Conservation (phyloP, 1,140 invertebrate species). For the Aphelenchoides fujianensis region DNA sequence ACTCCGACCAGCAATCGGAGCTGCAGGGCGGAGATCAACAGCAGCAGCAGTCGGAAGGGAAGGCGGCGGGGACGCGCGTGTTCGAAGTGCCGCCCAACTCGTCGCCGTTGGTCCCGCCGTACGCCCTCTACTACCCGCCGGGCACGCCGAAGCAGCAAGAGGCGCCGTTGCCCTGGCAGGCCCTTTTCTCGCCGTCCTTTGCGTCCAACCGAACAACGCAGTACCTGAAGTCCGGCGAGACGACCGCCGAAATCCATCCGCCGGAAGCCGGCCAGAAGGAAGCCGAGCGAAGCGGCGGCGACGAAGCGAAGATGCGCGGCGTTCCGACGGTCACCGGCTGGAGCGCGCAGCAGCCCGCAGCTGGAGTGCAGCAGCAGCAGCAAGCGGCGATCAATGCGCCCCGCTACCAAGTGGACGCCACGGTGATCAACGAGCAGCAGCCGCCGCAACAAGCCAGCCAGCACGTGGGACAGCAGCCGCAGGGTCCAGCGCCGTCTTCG, state of each 20-base stretch:
- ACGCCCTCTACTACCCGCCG: neutral
- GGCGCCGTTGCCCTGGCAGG: neutral
- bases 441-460: no score
- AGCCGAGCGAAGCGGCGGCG: no score
- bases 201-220: neutral
- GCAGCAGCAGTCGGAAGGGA: no score
- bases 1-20: neutral
- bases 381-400: no score
- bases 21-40: no score
- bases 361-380: neutral
- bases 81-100: neutral
- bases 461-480: neutral
- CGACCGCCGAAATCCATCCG: neutral
- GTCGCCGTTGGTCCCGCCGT: neutral
- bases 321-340: neutral
- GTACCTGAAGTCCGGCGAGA: neutral
- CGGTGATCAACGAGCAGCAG: neutral
- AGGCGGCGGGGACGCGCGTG: no score
- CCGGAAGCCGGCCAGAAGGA: no score
- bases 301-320: neutral
- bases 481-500: no score
- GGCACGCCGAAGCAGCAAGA: neutral
- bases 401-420: neutral
- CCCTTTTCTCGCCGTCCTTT: neutral
- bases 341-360: no score